A percentile compares a stretch with the other conserved stretches of the same genome.
phyloP scores from a whole-genome alignment of 1,140 invertebrate genomes.

The Bombus sibiricus region DNA sequence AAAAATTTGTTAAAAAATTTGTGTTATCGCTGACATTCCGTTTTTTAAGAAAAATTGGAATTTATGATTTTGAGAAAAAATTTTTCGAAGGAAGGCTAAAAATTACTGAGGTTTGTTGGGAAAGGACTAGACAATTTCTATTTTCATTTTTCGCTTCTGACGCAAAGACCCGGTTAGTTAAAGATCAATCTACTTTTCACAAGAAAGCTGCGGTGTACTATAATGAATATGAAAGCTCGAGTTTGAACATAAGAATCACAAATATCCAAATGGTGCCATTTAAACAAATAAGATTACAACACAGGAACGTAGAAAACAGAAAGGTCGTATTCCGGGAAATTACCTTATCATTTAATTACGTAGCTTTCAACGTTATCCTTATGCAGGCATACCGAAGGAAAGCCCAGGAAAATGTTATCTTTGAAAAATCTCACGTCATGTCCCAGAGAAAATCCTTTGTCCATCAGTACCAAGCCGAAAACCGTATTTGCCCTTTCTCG shows the following conservation, averaged over 20 bases:
- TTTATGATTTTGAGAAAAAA: not conserved
- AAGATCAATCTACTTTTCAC: not conserved
- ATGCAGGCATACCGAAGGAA: constrained; percentile 1
- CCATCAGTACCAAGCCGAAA: constrained; percentile 52
- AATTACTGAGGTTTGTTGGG: not conserved
- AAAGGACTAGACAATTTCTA: not conserved
- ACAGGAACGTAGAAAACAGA: not conserved
- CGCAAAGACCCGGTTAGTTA: not conserved
- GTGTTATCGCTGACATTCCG: not conserved
- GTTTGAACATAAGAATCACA: not conserved
- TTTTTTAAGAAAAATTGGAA: not conserved
- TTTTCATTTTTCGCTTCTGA: not conserved
- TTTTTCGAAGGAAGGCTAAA: not conserved
- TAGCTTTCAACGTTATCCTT: constrained; percentile 1
- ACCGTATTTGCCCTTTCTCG: constrained; percentile 61
- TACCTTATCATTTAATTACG: constrained; percentile 30
- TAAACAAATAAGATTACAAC: not conserved
- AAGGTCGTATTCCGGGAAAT: not conserved
- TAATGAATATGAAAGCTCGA: not conserved
- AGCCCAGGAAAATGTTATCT: constrained; percentile 38
- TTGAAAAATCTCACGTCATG: constrained; percentile 57
- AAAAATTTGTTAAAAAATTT: not conserved
- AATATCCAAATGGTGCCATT: not conserved
- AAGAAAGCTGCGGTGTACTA: too few relatives aligned
- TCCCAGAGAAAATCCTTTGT: constrained; percentile 63